Percentiles rank a stretch among this genome's conserved stretches.
These are phyloP conservation scores for Polydrusus tereticollis DNA, from an alignment of 2,888 invertebrate genomes.

Conservation along the genomic window DNA sequence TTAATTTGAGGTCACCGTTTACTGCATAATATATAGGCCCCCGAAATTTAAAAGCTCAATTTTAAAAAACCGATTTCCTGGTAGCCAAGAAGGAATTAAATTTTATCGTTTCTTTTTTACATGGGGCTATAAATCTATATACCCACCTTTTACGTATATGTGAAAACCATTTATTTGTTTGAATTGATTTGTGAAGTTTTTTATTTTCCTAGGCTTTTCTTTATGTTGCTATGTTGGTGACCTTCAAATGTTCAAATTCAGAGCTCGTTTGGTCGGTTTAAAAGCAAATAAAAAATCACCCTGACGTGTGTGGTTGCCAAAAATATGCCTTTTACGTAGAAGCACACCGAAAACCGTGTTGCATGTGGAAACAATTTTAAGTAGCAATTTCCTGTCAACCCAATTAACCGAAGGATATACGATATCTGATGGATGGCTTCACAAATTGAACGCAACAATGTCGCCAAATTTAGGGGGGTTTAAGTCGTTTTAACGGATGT, in stretches of 20 bases:
- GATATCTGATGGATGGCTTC: conserved; percentile 34
- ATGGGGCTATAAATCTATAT: conserved; percentile 15
- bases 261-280: no score
- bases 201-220: background rate
- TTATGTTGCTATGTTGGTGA: background rate
- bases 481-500: conserved; percentile 15
- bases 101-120: conserved; percentile 15
- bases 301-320: background rate
- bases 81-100: conserved; percentile 3
- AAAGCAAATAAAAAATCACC: background rate
- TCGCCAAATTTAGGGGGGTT: conserved; percentile 5
- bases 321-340: background rate
- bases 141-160: conserved; percentile 38
- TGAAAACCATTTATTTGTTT: conserved; percentile 26
- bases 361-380: conserved; percentile 40
- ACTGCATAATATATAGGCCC: background rate
- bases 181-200: conserved; percentile 10
- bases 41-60: background rate
- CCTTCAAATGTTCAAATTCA: background rate
- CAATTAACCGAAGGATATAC: conserved; percentile 36
- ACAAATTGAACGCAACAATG: conserved; percentile 35
- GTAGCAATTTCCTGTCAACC: conserved; percentile 45
- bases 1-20: conserved; percentile 5
- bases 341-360: background rate
- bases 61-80: background rate